A percentile compares a stretch with the other conserved stretches of the same genome.
These are phyloP conservation scores for Epinotia ramella DNA, from an alignment of 2,888 invertebrate species.

Conservation along the genomic window DNA sequence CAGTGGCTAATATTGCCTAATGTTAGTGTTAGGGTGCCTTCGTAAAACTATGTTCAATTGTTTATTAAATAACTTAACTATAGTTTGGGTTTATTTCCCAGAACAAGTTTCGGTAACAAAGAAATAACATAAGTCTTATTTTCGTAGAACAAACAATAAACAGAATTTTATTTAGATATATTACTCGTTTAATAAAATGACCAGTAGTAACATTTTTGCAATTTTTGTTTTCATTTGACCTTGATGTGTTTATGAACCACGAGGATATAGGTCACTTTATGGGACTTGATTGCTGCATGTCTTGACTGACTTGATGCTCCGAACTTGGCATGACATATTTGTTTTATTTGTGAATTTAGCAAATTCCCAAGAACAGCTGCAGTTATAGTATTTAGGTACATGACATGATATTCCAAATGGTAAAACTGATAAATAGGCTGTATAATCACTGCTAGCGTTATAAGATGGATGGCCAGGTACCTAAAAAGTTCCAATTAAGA, in stretches of 20 bases:
- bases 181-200: neutral
- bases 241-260: no score
- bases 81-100: no score
- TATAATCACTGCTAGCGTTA: slow-evolving; percentile 19
- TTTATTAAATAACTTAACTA: neutral
- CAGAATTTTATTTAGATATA: neutral
- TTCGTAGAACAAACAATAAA: neutral
- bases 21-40: neutral
- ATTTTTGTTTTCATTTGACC: no score
- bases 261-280: no score
- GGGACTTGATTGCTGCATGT: no score
- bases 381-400: no score
- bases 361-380: neutral
- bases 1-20: slow-evolving; percentile 14
- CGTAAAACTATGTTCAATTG: neutral
- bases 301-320: no score
- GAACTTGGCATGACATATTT: no score
- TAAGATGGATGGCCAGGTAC: slow-evolving; percentile 38
- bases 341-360: no score
- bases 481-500: slow-evolving; percentile 25
- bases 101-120: no score
- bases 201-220: no score
- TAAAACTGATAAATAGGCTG: neutral
- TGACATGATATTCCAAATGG: neutral
- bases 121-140: neutral